phyloP scores from a whole-genome alignment of 2,888 invertebrate genomes.

The Papilio gigon region DNA sequence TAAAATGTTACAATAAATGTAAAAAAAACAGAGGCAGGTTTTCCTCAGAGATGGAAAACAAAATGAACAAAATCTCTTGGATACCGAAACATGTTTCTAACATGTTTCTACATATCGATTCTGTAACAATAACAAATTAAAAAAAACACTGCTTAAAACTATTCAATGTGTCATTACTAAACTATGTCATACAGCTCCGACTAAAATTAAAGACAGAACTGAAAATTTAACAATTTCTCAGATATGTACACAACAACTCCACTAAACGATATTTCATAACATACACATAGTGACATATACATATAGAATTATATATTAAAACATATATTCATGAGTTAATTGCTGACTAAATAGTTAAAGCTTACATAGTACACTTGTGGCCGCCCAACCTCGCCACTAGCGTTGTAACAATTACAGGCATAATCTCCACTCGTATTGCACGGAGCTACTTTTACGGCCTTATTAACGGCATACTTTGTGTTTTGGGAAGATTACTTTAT shows the following conservation, averaged over 20 bases:
- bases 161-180: slow-evolving; percentile 8
- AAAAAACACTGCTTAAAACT: not conserved
- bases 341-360: slow-evolving; percentile 11
- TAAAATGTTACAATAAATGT: too few species aligned
- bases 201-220: not conserved
- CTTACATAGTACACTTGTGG: not conserved
- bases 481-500: not conserved
- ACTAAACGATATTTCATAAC: not conserved
- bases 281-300: not conserved
- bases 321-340: not conserved
- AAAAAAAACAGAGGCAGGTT: too few species aligned
- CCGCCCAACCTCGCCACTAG: not conserved
- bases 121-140: not conserved
- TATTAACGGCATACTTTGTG: not conserved
- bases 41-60: too few species aligned
- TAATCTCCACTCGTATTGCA: not conserved
- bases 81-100: too few species aligned
- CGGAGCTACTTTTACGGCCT: not conserved
- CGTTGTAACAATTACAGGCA: too few species aligned
- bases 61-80: too few species aligned
- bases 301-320: too few species aligned
- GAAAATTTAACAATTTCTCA: not conserved
- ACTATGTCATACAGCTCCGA: not conserved
- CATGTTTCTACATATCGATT: not conserved
- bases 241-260: not conserved